Evolutionary conservation across 2,888 invertebrate species (phyloP), one percentile per base, ranked within the genome.

Genomic region (Argyresthia goedartella): DNA sequence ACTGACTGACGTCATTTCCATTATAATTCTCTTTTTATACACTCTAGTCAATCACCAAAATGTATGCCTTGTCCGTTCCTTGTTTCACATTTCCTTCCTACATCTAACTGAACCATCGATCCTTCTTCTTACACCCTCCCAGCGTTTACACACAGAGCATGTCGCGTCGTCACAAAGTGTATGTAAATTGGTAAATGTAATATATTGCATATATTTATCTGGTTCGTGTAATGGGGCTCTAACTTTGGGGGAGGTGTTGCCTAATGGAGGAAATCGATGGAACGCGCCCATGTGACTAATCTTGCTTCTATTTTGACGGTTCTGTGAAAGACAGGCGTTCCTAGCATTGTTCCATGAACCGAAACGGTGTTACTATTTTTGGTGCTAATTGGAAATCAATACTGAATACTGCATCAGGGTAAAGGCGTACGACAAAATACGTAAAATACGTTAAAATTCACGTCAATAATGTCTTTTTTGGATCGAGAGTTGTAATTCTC

Each of bases 121-220:
- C 61, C 64, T 64, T 67, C 68, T 66, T 59, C 67, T 63, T 63
- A 60, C 65, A 60, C 68, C 67, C 67, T 71, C 75, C 75, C 67
- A 67, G 69, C 71, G 68, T 73, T 79, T 76, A 74, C 76, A 73
- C 62, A 60, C 66, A 67, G 70, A 68, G 76, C 76, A 75, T 75
- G 76, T 72, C 70, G 61, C 65, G 36, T 69, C 75, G 71, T 69
- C 69, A 63, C 68, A 71, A 72, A 80, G 75, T 81, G 67, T 84
- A 86, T 86, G 85, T 82, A 84, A 84, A 86, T 85, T 81, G 79
- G 76, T 81, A 75, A 82, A 84, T 79, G 77, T 84, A 78, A 85
- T 84, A 84, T 84, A 82, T 84, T 82, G 81, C 81, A 79, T 78
- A 76, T 79, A 81, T 82, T 84, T 81, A 79, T 76, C 74, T 73